These are phyloP conservation scores for Scolanthus callimorphus DNA, from an alignment of 92 coral and sea anemone species.

Conservation along the genomic window DNA sequence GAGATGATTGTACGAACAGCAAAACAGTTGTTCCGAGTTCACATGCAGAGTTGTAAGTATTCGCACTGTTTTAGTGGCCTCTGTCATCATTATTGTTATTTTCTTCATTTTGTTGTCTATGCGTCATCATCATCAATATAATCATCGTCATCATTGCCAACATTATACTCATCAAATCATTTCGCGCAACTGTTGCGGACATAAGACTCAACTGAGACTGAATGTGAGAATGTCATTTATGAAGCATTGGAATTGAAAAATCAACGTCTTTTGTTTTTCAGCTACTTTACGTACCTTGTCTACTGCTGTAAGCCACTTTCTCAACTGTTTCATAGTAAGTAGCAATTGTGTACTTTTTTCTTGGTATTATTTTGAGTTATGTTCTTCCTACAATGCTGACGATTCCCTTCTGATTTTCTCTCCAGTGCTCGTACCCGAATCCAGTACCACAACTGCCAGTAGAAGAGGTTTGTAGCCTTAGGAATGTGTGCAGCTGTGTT, in stretches of 20 bases:
- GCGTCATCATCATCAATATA: background rate
- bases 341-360: background rate
- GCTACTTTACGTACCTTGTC: slow-evolving; percentile 84
- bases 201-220: no score
- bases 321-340: slow-evolving; percentile 94
- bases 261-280: no score
- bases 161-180: background rate
- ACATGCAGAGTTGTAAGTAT: slow-evolving; percentile 82
- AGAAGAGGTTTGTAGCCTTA: slow-evolving; percentile 91
- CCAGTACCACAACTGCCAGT: slow-evolving; percentile 86
- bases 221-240: no score
- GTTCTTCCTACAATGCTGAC: no score
- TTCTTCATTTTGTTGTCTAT: no score
- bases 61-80: no score
- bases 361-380: no score
- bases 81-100: background rate
- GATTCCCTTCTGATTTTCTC: background rate
- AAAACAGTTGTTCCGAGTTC: slow-evolving; percentile 82
- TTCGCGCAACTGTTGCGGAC: no score
- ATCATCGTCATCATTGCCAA: no score
- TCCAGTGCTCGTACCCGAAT: slow-evolving; percentile 80
- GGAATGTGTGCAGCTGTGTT: no score
- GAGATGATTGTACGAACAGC: slow-evolving; percentile 91
- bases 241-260: no score
- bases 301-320: slow-evolving; percentile 88